Conservation (phyloP, 2,888 invertebrate genomes). For the Chelonus formosanus region DNA sequence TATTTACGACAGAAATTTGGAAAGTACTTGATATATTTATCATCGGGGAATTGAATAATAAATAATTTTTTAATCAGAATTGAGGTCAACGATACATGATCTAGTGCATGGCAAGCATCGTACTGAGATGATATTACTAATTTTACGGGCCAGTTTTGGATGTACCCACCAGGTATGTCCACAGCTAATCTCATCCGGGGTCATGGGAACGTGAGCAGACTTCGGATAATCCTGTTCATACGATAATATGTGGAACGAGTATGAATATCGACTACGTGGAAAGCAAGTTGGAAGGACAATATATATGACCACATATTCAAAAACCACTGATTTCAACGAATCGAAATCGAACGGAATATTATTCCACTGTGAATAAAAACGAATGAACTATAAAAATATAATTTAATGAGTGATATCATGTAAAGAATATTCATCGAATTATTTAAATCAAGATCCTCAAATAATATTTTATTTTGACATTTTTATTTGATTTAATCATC, state of each 20-base stretch:
- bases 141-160: conserved; percentile 27
- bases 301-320: not conserved
- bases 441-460: too few relatives aligned
- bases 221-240: conserved; percentile 39
- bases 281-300: conserved; percentile 15
- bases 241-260: conserved; percentile 27
- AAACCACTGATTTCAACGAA: not conserved
- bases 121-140: conserved; percentile 27
- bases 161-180: conserved; percentile 21
- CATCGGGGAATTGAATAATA: not conserved
- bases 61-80: conserved; percentile 3
- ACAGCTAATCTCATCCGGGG: conserved; percentile 26
- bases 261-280: conserved; percentile 29
- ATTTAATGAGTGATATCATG: too few relatives aligned
- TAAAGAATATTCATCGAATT: too few relatives aligned
- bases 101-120: not conserved
- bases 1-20: too few relatives aligned
- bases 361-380: not conserved
- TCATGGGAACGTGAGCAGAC: conserved; percentile 44
- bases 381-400: too few relatives aligned
- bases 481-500: too few relatives aligned
- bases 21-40: too few relatives aligned
- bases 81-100: not conserved
- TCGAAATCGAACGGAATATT: conserved; percentile 1
- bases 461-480: too few relatives aligned